Evolutionary conservation across 2,797 vertebrate genomes (phyloP), one percentile per base, ranked within the genome.

Genomic region (Tapirus indicus): DNA sequence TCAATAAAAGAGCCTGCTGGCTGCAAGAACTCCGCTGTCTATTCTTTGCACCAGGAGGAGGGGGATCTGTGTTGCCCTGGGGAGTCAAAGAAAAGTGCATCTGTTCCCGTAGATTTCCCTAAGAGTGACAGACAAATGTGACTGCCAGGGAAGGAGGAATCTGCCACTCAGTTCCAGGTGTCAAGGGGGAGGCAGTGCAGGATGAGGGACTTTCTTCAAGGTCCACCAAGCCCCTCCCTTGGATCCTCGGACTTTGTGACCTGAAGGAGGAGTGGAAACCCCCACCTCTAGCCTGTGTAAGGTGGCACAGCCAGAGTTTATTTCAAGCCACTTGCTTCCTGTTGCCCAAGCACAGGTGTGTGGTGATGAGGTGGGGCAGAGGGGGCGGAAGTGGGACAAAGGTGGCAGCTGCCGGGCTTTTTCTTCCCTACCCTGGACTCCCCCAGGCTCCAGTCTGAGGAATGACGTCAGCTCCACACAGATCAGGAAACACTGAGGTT

Each of bases 1-100:
- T 91, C 80, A 98, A 88, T 95, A 95, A 97, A 96, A 82, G 14
- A 60, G 77, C 72, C 84, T 41, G 3, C 32, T 94, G 75, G 47
- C 72, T 68, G 2, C 66, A 96, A 66, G 56, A 62, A 54, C 66
- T 10, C 62, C 20, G 20, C 88, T 66, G 32, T 80, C 77, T 92
- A 64, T 78, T 91, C 80, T 64, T 82, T 90, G 13, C 66, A 0
- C 20, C 27, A n/a, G 18, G 64, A 72, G 60, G n/a, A 35, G 0
- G 1, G 5, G 29, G 56, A 20, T 85, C 64, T 60, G 38, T n/a
- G 21, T 49, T 49, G 47, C 75, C 49, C 49, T 20, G 20, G 69
- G 64, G 68, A 8, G n/a, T 72, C 58, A 18, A 41, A 66, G 56
- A 74, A 74, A 66, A 52, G 60, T 5, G 6, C n/a, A 7, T 41